Evolutionary conservation across 2,888 invertebrate species (phyloP).

Genomic region (Carterocephalus palaemon): DNA sequence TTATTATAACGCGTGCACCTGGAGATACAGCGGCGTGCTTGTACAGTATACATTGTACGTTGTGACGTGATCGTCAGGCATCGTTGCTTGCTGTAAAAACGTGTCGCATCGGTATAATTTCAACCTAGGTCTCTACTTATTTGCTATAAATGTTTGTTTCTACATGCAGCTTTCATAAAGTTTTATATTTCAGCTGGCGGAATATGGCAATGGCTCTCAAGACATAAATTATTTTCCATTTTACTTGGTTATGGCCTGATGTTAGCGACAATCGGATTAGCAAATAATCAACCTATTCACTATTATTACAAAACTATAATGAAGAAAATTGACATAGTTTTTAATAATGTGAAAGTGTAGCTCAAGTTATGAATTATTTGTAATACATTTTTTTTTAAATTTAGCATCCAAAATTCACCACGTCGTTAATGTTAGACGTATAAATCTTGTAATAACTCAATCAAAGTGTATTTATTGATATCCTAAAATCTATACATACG

Average conservation of each 20-base stretch:
- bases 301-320: slow-evolving; percentile 80
- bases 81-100: too few relatives aligned
- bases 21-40: too few relatives aligned
- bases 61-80: too few relatives aligned
- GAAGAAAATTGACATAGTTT: slow-evolving; percentile 65
- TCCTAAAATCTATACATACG: too few relatives aligned
- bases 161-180: slow-evolving; percentile 5
- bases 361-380: slow-evolving; percentile 5
- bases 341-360: slow-evolving; percentile 56
- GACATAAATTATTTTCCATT: slow-evolving; percentile 80
- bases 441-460: too few relatives aligned
- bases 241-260: slow-evolving; percentile 81
- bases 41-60: too few relatives aligned
- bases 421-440: too few relatives aligned
- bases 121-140: slow-evolving; percentile 5
- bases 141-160: too few relatives aligned
- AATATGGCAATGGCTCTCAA: slow-evolving; percentile 77
- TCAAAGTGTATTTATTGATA: too few relatives aligned
- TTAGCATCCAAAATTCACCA: slow-evolving; percentile 12
- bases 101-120: background rate
- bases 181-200: slow-evolving; percentile 55
- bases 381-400: slow-evolving; percentile 4
- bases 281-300: slow-evolving; percentile 81
- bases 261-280: slow-evolving; percentile 81
- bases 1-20: too few relatives aligned